Conservation (phyloP, 1,140 invertebrate species). For the Drosophila suzukii region DNA sequence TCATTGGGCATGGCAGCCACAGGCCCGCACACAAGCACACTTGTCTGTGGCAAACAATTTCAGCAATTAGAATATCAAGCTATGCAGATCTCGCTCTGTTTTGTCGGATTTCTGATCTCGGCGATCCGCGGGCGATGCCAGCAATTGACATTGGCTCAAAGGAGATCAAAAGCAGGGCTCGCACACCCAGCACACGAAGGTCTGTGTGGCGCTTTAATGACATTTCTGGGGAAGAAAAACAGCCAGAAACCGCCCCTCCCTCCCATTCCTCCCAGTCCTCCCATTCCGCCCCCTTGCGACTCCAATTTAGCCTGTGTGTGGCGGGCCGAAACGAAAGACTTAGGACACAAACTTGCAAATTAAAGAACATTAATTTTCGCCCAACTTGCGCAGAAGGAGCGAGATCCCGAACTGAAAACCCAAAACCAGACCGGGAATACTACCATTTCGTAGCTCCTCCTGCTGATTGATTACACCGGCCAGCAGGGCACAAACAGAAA, state of each 20-base stretch:
- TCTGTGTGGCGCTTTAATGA: slow-evolving; percentile 76
- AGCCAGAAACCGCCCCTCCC: slow-evolving; percentile 18
- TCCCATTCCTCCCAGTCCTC: neutral
- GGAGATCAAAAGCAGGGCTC: slow-evolving; percentile 48
- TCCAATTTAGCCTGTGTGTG: slow-evolving; percentile 64
- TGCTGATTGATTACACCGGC: slow-evolving; percentile 74
- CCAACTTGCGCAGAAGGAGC: slow-evolving; percentile 24
- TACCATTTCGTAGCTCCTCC: slow-evolving; percentile 29
- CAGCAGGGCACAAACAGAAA: slow-evolving; percentile 16
- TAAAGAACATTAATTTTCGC: slow-evolving; percentile 81
- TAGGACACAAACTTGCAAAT: slow-evolving; percentile 82
- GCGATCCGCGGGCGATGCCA: slow-evolving; percentile 55
- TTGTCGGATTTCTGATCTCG: neutral
- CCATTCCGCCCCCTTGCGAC: neutral
- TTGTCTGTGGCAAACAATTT: slow-evolving; percentile 77
- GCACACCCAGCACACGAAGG: slow-evolving; percentile 55
- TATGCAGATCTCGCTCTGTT: slow-evolving; percentile 67
- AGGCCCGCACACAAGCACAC: slow-evolving; percentile 51
- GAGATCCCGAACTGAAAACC: slow-evolving; percentile 14
- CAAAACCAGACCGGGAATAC: slow-evolving; percentile 27
- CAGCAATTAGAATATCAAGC: slow-evolving; percentile 83
- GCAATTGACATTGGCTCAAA: slow-evolving; percentile 71
- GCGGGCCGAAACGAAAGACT: slow-evolving; percentile 72
- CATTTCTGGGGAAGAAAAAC: slow-evolving; percentile 75
- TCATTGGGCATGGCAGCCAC: slow-evolving; percentile 77